These are phyloP conservation scores for Cyclargus thomasi DNA, from an alignment of 1,140 invertebrate genomes.

Conservation along the genomic window DNA sequence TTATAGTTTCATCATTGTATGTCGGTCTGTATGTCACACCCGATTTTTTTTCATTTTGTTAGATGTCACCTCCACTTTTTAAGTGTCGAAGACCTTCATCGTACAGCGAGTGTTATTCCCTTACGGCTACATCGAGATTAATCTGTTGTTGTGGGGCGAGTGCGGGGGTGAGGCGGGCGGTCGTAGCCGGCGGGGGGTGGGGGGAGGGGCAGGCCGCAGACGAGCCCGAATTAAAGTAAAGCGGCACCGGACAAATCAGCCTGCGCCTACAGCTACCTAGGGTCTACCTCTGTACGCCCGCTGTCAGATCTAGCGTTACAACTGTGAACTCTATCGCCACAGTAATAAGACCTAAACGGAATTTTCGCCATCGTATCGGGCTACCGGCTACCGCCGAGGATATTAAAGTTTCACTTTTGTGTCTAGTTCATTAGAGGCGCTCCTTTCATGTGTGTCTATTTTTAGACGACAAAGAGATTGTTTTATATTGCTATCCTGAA, in stretches of 20 bases:
- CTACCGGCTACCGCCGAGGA: not conserved
- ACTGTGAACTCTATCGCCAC: not conserved
- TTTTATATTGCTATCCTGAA: not conserved
- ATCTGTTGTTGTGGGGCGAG: constrained; percentile 36
- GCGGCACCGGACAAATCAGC: constrained; percentile 36
- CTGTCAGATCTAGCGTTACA: not conserved
- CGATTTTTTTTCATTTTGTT: too few species aligned
- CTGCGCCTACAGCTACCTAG: constrained; percentile 30
- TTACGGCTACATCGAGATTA: constrained; percentile 38
- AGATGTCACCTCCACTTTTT: too few species aligned
- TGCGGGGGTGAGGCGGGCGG: constrained; percentile 25
- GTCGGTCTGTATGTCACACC: too few species aligned
- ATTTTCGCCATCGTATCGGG: not conserved
- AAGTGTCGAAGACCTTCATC: not conserved
- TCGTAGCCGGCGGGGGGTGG: constrained; percentile 29
- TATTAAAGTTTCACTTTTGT: constrained; percentile 1
- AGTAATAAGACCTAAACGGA: not conserved
- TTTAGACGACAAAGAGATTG: not conserved
- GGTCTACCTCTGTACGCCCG: not conserved
- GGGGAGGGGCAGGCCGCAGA: constrained; percentile 33
- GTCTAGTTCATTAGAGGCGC: constrained; percentile 1
- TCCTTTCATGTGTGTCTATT: not conserved
- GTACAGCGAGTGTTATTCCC: constrained; percentile 18
- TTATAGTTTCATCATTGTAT: too few species aligned
- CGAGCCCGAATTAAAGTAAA: constrained; percentile 42